Base-by-base conservation (phyloP, 1,140 invertebrate species). In the Eriosoma lanigerum region DNA sequence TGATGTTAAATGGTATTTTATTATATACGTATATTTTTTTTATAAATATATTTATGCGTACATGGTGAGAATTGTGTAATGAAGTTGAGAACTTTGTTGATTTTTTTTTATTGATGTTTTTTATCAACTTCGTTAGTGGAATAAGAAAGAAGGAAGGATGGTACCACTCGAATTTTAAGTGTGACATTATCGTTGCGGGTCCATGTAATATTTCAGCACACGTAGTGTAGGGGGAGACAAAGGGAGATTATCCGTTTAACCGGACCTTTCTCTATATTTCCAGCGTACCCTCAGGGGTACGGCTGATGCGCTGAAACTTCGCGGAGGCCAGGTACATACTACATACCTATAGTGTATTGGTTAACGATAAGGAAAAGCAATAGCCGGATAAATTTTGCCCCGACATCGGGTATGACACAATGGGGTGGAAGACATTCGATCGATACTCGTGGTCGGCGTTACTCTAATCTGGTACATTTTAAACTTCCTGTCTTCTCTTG, bases 281-380 rank as follows among this genome's bases (percentile, higher is more conserved):
- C 8, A 38, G 32, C 3, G 9, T 38, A 32, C 70, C 70, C 68
- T 50, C n/a, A 73, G 19, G 50, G 70, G 26, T 52, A 73, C 10
- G 32, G 70, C 10, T 32, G 70, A 73, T 73, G 48, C 29, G 24
- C 17, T 54, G 52, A 54, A 73, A 56, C 52, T 73, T 68, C 66
- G 8, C 13, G 64, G 38, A 26, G 44, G 44, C 24, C 10, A 48
- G 3, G 13, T 48, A 68, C 13, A 17, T 17, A 24, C 38, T n/a
- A n/a, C n/a, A n/a, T n/a, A n/a, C n/a, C n/a, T n/a, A 21, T 29
- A 73, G 29, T 52, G 50, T 54, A 73, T 73, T 26, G 70, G 70
- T 73, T 73, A 73, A 73, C 29, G 70, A 54, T 73, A 73, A 73
- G 70, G 29, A 48, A 73, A 54, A 68, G 66, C 70, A 73, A 73